A percentile compares a stretch with the other conserved stretches of the same genome.
These are phyloP conservation scores for Borostomias antarcticus DNA, from an alignment of 2,797 vertebrate genomes.

Conservation along the genomic window DNA sequence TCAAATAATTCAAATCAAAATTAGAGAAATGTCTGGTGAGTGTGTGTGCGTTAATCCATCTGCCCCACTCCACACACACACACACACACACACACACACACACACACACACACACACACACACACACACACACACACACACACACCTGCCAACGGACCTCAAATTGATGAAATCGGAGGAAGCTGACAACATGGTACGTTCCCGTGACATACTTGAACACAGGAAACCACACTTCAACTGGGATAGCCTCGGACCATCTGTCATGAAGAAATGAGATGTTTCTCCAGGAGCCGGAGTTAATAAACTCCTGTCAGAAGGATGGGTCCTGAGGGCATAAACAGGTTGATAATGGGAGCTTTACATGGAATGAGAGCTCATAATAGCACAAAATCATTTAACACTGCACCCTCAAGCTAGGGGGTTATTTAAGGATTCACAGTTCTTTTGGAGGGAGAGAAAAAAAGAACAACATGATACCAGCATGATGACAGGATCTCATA, in stretches of 20 bases:
- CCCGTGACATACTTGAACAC: constrained; percentile 31
- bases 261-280: constrained; percentile 50
- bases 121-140: constrained; percentile 36
- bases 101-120: no score
- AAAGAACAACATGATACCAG: no score
- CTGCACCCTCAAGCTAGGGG: constrained; percentile 2
- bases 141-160: constrained; percentile 29
- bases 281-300: constrained; percentile 51
- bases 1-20: no score
- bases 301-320: constrained; percentile 68
- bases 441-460: no score
- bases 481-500: no score
- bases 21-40: no score
- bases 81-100: no score
- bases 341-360: constrained; percentile 39
- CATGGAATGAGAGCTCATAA: constrained; percentile 34
- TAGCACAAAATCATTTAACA: constrained; percentile 36
- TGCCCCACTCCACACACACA: no score
- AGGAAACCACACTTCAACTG: constrained; percentile 55
- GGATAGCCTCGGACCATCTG: constrained; percentile 52
- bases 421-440: constrained; percentile 54
- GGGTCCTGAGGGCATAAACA: constrained; percentile 48
- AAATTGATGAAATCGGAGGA: constrained; percentile 49
- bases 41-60: no score
- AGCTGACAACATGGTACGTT: constrained; percentile 36